phyloP scores from a whole-genome alignment of 2,113 vertebrate genomes.

The Noctilio leporinus region DNA sequence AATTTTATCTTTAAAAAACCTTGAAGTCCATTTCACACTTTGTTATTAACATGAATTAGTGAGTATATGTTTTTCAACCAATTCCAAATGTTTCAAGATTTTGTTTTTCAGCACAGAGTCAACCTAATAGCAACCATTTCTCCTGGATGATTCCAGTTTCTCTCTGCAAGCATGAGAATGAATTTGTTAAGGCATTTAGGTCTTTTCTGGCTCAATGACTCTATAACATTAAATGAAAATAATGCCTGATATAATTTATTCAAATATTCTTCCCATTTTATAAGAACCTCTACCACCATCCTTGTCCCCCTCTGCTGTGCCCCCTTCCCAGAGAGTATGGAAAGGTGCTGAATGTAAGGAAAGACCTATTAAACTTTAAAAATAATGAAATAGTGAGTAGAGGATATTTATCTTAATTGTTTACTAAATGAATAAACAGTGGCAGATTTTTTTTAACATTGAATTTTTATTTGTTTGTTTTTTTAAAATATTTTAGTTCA shows the following conservation, averaged over 20 bases:
- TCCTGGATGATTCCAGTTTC: not conserved
- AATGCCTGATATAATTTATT: not conserved
- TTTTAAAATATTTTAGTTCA: too few relatives aligned
- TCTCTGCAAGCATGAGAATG: not conserved
- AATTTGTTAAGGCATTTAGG: slow-evolving; percentile 13
- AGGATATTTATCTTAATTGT: not conserved
- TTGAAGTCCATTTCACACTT: not conserved
- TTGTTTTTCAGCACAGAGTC: not conserved
- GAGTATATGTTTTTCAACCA: not conserved
- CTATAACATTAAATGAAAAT: not conserved
- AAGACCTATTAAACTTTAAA: not conserved
- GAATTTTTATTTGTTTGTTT: too few relatives aligned
- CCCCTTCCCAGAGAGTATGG: not conserved
- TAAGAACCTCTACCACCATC: not conserved
- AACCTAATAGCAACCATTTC: not conserved
- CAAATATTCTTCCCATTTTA: not conserved
- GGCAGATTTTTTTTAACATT: not conserved
- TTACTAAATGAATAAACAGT: not conserved
- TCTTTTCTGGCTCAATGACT: not conserved
- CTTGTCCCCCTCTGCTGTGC: not conserved
- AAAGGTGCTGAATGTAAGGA: not conserved
- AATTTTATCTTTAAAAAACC: not conserved
- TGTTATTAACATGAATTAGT: not conserved
- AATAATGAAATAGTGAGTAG: not conserved
- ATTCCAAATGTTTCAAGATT: not conserved